A percentile compares a stretch with the other conserved stretches of the same genome.
phyloP scores from a whole-genome alignment of 2,797 vertebrate genomes.

The Nyctalus aviator region DNA sequence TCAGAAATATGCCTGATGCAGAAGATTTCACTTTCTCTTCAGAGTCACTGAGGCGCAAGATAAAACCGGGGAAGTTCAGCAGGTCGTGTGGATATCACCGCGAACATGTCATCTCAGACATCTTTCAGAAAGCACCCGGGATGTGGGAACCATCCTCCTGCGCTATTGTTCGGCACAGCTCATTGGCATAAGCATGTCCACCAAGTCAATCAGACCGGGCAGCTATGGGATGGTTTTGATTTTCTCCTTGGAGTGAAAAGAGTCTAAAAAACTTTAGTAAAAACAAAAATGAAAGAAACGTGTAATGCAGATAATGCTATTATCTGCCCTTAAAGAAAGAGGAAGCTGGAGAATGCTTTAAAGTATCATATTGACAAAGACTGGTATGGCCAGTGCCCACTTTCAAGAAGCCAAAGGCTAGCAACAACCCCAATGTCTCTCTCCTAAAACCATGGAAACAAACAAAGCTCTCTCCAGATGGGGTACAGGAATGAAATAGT shows the following conservation, averaged over 20 bases:
- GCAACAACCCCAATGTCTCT: not conserved
- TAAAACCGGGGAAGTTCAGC: conserved; percentile 86
- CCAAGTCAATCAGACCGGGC: conserved; percentile 81
- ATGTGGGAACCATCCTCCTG: conserved; percentile 87
- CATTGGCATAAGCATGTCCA: conserved; percentile 87
- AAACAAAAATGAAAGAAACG: not conserved
- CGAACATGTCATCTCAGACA: conserved; percentile 90
- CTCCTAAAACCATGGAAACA: not conserved
- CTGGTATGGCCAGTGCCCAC: not conserved
- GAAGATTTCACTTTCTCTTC: conserved; percentile 85
- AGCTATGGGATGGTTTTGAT: not conserved
- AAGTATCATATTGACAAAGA: not conserved
- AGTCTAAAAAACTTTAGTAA: conserved; percentile 21
- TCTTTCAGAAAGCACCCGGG: conserved; percentile 87
- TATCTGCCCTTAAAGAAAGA: not conserved
- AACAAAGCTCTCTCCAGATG: not conserved
- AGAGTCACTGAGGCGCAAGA: conserved; percentile 90
- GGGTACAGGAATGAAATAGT: not conserved
- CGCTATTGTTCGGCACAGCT: conserved; percentile 83
- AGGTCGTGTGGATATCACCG: conserved; percentile 87
- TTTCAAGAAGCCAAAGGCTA: not conserved
- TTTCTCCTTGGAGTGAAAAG: not conserved
- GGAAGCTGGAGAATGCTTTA: not conserved
- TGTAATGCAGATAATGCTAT: not conserved
- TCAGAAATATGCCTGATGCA: conserved; percentile 83